Percentiles rank a stretch among this genome's conserved stretches.
Conservation (phyloP, 1,140 invertebrate genomes). For the Drosophila rhopaloa region DNA sequence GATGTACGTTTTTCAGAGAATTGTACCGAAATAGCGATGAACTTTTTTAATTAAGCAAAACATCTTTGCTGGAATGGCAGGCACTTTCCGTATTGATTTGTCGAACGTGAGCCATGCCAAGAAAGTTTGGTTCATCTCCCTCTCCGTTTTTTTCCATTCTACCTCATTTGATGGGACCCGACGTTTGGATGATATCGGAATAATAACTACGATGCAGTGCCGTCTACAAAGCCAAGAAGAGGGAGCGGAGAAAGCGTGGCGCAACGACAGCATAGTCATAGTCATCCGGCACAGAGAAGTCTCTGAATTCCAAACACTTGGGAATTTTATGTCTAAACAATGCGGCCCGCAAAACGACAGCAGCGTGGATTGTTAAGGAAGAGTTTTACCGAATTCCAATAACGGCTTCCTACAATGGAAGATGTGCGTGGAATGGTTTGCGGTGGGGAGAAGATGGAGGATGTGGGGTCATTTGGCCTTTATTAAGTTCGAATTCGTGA, state of each 20-base stretch:
- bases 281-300: constrained; percentile 35
- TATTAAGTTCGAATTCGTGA: constrained; percentile 3
- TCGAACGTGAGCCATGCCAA: no score
- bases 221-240: neutral
- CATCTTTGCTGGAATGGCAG: constrained; percentile 38
- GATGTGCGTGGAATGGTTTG: constrained; percentile 13
- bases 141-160: neutral
- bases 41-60: constrained; percentile 79
- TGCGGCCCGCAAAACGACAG: constrained; percentile 72
- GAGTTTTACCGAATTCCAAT: constrained; percentile 75
- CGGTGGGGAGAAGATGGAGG: constrained; percentile 1
- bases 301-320: constrained; percentile 76
- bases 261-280: constrained; percentile 24
- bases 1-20: constrained; percentile 62
- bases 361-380: constrained; percentile 63
- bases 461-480: neutral
- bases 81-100: constrained; percentile 21
- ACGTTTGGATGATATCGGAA: constrained; percentile 26
- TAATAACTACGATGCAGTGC: constrained; percentile 15
- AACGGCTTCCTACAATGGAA: constrained; percentile 12
- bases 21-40: constrained; percentile 57
- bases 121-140: neutral
- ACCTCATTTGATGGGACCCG: neutral
- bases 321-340: constrained; percentile 78
- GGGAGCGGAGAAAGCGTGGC: constrained; percentile 2